These are phyloP conservation scores for Penelope pileata DNA, from an alignment of 2,113 vertebrate species.

Conservation along the genomic window DNA sequence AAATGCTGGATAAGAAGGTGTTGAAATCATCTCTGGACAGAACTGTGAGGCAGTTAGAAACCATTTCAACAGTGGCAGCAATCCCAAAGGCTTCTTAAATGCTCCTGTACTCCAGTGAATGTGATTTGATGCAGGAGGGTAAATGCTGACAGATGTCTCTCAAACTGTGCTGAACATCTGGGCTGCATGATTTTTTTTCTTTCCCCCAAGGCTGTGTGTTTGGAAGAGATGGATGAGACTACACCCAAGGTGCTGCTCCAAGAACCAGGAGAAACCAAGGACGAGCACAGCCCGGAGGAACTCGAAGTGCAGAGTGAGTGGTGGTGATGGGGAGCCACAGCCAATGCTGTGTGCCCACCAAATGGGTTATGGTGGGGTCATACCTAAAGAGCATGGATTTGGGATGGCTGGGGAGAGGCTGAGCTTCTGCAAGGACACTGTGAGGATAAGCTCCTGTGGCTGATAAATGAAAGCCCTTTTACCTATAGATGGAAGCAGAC, in stretches of 20 bases:
- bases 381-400: neutral
- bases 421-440: conserved; percentile 82
- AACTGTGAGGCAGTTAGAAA: neutral
- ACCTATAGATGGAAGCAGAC: conserved; percentile 29
- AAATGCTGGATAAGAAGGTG: neutral
- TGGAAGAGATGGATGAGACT: conserved; percentile 12
- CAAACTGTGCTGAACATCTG: neutral
- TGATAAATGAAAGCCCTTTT: conserved; percentile 60
- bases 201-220: neutral
- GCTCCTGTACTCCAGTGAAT: neutral
- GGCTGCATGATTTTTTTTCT: neutral
- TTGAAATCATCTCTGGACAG: neutral
- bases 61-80: neutral
- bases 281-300: conserved; percentile 8
- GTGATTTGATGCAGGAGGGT: neutral
- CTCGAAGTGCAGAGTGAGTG: conserved; percentile 70
- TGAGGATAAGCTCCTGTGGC: conserved; percentile 80
- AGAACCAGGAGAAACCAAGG: neutral
- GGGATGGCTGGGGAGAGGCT: neutral
- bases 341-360: conserved; percentile 81
- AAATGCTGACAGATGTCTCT: neutral
- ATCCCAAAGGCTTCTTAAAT: neutral
- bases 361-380: neutral
- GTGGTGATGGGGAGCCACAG: conserved; percentile 79
- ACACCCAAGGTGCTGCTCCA: neutral